phyloP scores from a whole-genome alignment of 2,888 invertebrate genomes.

The Amiota communis region DNA sequence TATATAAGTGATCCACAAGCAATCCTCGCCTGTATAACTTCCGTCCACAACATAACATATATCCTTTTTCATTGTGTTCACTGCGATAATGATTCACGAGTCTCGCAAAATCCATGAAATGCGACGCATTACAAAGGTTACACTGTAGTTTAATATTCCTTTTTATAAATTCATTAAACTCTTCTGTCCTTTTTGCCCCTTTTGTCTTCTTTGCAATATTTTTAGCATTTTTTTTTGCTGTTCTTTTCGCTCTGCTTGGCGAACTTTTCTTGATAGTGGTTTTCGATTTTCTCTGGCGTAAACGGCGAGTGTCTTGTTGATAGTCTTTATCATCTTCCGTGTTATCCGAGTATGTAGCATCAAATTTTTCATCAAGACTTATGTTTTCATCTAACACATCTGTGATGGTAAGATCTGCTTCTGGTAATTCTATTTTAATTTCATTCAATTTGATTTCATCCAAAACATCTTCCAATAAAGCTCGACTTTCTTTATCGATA shows the following conservation, averaged over 20 bases:
- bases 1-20: constrained; percentile 68
- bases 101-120: constrained; percentile 55
- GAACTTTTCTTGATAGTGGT: constrained; percentile 11
- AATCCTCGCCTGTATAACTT: constrained; percentile 66
- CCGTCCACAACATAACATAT: constrained; percentile 67
- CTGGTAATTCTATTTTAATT: constrained; percentile 57
- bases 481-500: constrained; percentile 35
- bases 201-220: constrained; percentile 34
- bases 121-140: constrained; percentile 57
- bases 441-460: constrained; percentile 54
- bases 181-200: constrained; percentile 53
- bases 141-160: constrained; percentile 67
- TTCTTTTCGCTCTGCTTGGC: constrained; percentile 10
- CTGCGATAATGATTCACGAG: constrained; percentile 58
- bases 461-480: constrained; percentile 46
- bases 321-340: background rate
- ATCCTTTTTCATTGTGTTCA: constrained; percentile 64
- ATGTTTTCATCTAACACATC: constrained; percentile 54
- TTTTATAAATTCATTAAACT: constrained; percentile 62
- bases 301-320: background rate
- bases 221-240: no score
- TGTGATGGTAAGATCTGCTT: constrained; percentile 50
- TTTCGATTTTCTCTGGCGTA: background rate
- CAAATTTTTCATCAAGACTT: background rate
- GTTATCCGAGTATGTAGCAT: background rate